A percentile compares a stretch with the other conserved stretches of the same genome.
phyloP scores from a whole-genome alignment of 2,888 invertebrate species.

The Sesia apiformis region DNA sequence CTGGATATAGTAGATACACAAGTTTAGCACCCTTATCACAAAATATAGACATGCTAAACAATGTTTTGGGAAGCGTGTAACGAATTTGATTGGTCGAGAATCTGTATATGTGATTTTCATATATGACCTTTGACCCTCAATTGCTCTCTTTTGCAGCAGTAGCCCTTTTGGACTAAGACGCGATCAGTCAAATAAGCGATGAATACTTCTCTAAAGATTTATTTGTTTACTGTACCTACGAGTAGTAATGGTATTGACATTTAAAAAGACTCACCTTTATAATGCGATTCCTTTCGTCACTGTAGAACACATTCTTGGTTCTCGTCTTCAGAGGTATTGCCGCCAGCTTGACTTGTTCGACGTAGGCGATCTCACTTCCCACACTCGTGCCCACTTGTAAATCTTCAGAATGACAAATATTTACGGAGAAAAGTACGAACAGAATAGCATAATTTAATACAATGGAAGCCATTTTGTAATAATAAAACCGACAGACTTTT shows the following conservation, averaged over 20 bases:
- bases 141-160: no score
- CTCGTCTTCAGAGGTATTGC: conserved; percentile 35
- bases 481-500: no score
- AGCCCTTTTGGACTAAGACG: neutral
- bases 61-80: neutral
- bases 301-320: conserved; percentile 51
- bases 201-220: no score
- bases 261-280: conserved; percentile 36
- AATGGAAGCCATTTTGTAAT: conserved; percentile 12
- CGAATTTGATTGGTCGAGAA: no score
- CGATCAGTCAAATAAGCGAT: neutral
- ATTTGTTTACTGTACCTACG: neutral
- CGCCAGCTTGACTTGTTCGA: conserved; percentile 40
- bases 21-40: no score
- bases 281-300: conserved; percentile 23
- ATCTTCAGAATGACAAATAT: conserved; percentile 18
- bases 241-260: no score
- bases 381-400: conserved; percentile 35
- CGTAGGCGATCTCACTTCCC: conserved; percentile 29
- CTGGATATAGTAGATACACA: no score
- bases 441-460: neutral
- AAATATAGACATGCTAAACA: no score
- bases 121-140: no score
- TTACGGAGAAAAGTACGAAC: conserved; percentile 6
- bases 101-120: neutral